Evolutionary conservation across 2,888 invertebrate genomes (phyloP).

Genomic region (Dicroscelio sp.): DNA sequence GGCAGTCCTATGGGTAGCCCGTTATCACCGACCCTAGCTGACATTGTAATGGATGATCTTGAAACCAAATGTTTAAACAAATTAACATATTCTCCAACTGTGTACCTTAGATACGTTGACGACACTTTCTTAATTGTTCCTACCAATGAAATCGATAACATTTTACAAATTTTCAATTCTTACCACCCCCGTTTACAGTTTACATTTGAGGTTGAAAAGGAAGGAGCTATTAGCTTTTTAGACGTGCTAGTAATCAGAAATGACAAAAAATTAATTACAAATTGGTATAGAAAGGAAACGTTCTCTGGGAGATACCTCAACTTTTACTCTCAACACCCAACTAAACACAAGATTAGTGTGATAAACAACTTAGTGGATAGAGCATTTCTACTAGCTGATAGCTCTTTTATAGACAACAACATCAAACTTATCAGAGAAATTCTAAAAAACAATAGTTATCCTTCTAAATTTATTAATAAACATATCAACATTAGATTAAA

Average conservation of each 20-base stretch:
- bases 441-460: conserved; percentile 42
- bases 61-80: conserved; percentile 46
- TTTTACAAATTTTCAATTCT: conserved; percentile 29
- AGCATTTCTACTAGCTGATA: conserved; percentile 19
- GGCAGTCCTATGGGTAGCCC: conserved; percentile 82
- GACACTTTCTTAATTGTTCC: conserved; percentile 48
- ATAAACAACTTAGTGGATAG: conserved; percentile 30
- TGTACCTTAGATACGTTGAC: conserved; percentile 58
- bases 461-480: conserved; percentile 21
- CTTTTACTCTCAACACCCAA: conserved; percentile 15
- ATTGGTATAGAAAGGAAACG: conserved; percentile 53
- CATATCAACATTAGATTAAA: conserved; percentile 22
- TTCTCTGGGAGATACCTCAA: conserved; percentile 37
- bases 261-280: background rate
- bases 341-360: conserved; percentile 49
- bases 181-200: conserved; percentile 48
- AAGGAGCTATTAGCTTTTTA: conserved; percentile 14
- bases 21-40: conserved; percentile 75
- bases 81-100: background rate
- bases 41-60: conserved; percentile 80
- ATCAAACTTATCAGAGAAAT: too few relatives aligned
- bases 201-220: conserved; percentile 16
- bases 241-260: background rate
- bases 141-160: background rate
- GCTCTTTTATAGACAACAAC: background rate